These are phyloP conservation scores for Tridacna crocea DNA, from an alignment of 2,888 invertebrate species.

Conservation along the genomic window DNA sequence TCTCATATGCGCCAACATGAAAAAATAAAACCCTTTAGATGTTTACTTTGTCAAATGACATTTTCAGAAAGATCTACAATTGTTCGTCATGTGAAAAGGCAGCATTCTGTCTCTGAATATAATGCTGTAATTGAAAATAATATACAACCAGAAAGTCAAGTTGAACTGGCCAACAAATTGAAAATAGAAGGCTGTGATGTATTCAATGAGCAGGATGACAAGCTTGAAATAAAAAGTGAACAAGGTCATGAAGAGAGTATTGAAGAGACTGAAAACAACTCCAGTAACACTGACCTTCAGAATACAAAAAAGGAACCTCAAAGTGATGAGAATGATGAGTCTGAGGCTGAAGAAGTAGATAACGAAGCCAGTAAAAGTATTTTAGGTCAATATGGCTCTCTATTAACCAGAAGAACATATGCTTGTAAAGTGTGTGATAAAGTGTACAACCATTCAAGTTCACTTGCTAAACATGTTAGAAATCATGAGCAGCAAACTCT, in stretches of 20 bases:
- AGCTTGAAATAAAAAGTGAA: conserved; percentile 4
- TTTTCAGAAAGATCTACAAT: conserved; percentile 57
- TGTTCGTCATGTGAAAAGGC: conserved; percentile 51
- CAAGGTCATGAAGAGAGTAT: conserved; percentile 9
- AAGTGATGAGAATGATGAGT: conserved; percentile 3
- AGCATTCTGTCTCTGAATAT: conserved; percentile 39
- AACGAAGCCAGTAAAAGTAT: neutral
- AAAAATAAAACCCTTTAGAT: conserved; percentile 52
- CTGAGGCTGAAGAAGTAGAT: neutral
- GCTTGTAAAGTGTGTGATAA: conserved; percentile 46
- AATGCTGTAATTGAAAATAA: conserved; percentile 46
- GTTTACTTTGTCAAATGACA: conserved; percentile 48
- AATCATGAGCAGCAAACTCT: conserved; percentile 28
- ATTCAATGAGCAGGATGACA: conserved; percentile 12
- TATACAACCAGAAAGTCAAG: conserved; percentile 44
- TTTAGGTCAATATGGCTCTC: neutral
- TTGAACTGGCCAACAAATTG: conserved; percentile 36
- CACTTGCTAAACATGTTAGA: conserved; percentile 52
- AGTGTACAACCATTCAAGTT: conserved; percentile 51
- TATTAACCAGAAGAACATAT: conserved; percentile 4
- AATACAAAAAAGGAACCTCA: neutral
- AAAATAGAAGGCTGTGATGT: neutral
- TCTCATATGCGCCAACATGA: conserved; percentile 54
- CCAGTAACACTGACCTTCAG: neutral
- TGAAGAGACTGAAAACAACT: neutral